Evolutionary conservation across 2,797 vertebrate genomes (phyloP).

Genomic region (Pseudomugil gertrudae): DNA sequence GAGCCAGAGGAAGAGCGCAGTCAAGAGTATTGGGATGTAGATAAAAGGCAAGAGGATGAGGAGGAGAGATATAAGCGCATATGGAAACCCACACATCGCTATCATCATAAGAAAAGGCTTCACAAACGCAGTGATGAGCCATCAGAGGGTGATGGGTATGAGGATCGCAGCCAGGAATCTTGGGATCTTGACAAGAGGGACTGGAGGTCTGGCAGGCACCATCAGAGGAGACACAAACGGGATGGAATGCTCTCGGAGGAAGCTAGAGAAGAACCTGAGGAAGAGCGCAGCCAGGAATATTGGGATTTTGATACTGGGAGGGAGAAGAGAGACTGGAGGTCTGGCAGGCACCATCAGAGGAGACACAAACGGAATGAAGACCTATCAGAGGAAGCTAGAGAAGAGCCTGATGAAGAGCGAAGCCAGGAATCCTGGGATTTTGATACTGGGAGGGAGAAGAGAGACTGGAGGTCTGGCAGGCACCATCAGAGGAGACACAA

Average conservation of each 20-base stretch:
- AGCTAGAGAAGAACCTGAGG: conserved; percentile 53
- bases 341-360: too few species aligned
- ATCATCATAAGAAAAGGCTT: conserved; percentile 70
- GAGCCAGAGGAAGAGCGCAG: conserved; percentile 71
- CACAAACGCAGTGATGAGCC: conserved; percentile 66
- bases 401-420: conserved; percentile 47
- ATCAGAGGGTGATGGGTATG: conserved; percentile 37
- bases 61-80: conserved; percentile 68
- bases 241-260: conserved; percentile 57
- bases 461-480: conserved; percentile 69
- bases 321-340: too few species aligned
- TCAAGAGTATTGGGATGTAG: conserved; percentile 73
- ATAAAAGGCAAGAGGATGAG: conserved; percentile 54
- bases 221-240: conserved; percentile 73
- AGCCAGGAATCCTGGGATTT: conserved; percentile 74
- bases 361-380: too few species aligned
- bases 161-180: conserved; percentile 61
- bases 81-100: conserved; percentile 74
- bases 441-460: conserved; percentile 66
- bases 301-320: conserved; percentile 37
- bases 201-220: conserved; percentile 68
- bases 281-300: conserved; percentile 71
- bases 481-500: conserved; percentile 72
- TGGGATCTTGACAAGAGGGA: conserved; percentile 65
- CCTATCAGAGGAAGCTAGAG: conserved; percentile 42